These are phyloP conservation scores for Eupithecia tripunctaria DNA, from an alignment of 2,888 invertebrate genomes.

Conservation along the genomic window DNA sequence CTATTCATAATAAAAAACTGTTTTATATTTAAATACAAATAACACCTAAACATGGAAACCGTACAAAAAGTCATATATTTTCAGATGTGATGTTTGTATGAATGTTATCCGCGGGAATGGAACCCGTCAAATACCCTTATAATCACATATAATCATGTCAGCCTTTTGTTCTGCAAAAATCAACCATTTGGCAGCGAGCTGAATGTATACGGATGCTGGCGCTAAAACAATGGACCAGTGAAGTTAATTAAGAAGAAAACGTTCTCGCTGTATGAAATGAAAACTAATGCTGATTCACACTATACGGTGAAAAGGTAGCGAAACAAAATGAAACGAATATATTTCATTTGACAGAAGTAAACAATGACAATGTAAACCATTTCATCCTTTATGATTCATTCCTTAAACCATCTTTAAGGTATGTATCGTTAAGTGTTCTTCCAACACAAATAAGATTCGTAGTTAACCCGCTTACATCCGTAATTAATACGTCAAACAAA, in stretches of 20 bases:
- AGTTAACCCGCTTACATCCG: too few relatives aligned
- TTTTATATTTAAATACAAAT: background rate
- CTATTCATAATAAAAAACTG: background rate
- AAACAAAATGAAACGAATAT: too few relatives aligned
- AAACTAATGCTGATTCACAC: slow-evolving; percentile 16
- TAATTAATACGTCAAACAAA: too few relatives aligned
- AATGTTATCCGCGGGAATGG: background rate
- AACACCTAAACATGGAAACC: too few relatives aligned
- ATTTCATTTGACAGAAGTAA: too few relatives aligned
- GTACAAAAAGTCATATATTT: background rate
- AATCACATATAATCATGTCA: background rate
- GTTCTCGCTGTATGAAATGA: slow-evolving; percentile 42
- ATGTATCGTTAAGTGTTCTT: too few relatives aligned
- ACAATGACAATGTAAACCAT: too few relatives aligned
- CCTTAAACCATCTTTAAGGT: too few relatives aligned
- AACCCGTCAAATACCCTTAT: slow-evolving; percentile 4
- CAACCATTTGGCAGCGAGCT: slow-evolving; percentile 62
- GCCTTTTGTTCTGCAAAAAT: slow-evolving; percentile 4
- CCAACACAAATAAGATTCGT: too few relatives aligned
- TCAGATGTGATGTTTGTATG: background rate
- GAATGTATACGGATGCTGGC: slow-evolving; percentile 51
- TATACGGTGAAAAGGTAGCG: background rate
- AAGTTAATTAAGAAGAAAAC: slow-evolving; percentile 67
- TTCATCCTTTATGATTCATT: too few relatives aligned
- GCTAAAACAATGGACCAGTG: slow-evolving; percentile 64